Conservation (phyloP, 2,797 vertebrate species). For the Pseudotriccus pelzelni region DNA sequence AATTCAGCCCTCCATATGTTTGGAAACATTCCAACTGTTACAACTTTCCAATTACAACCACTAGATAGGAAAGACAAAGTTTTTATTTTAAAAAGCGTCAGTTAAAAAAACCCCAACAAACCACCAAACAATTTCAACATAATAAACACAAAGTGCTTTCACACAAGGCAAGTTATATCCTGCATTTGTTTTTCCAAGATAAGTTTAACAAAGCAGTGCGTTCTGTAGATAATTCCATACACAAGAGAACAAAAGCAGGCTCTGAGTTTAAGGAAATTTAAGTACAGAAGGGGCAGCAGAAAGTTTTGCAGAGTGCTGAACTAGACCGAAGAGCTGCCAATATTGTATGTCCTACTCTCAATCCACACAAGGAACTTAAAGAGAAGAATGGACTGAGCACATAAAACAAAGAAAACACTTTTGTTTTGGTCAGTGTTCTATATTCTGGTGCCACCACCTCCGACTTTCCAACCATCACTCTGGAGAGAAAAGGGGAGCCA, state of each 20-base stretch:
- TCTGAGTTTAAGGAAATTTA: not conserved
- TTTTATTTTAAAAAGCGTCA: slow-evolving; percentile 18
- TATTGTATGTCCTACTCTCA: not conserved
- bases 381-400: not conserved
- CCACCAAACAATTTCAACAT: not conserved
- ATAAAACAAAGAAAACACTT: not conserved
- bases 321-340: not conserved
- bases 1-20: not conserved
- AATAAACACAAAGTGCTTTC: not conserved
- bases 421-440: not conserved
- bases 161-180: slow-evolving; percentile 8
- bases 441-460: not conserved
- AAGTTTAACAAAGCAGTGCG: not conserved
- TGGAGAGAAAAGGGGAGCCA: not conserved
- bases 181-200: slow-evolving; percentile 1
- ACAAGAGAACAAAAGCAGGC: not conserved
- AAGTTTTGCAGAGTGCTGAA: not conserved
- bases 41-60: not conserved
- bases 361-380: not conserved
- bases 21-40: not conserved
- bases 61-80: not conserved
- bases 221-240: not conserved
- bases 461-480: not conserved
- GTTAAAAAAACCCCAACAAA: not conserved
- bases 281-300: not conserved